These are phyloP conservation scores for Brotula barbata DNA, from an alignment of 2,797 vertebrate genomes.

Conservation along the genomic window DNA sequence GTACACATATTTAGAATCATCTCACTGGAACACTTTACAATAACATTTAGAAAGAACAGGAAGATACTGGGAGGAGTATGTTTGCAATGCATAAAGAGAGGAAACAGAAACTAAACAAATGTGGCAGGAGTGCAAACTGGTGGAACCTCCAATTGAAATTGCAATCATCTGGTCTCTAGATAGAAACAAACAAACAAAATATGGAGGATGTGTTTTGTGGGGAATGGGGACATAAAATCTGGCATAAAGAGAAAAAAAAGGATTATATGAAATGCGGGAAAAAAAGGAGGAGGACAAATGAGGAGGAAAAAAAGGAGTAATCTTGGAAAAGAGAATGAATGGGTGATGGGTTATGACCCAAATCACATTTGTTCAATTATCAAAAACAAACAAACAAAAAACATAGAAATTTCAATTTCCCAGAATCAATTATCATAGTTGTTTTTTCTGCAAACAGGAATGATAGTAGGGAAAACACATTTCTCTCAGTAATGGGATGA, in stretches of 20 bases:
- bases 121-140: conserved; percentile 42
- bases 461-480: conserved; percentile 79
- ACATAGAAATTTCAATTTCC: conserved; percentile 73
- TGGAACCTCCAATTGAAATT: conserved; percentile 44
- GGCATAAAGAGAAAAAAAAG: conserved; percentile 55
- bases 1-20: conserved; percentile 88
- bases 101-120: conserved; percentile 59
- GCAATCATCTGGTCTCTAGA: conserved; percentile 54
- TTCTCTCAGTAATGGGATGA: conserved; percentile 81
- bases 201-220: conserved; percentile 40
- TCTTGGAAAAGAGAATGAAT: conserved; percentile 40
- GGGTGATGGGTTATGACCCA: conserved; percentile 67
- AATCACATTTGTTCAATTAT: conserved; percentile 72
- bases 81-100: conserved; percentile 56
- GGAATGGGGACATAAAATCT: conserved; percentile 56
- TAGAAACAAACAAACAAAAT: conserved; percentile 48
- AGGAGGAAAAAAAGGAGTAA: conserved; percentile 43
- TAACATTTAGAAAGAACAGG: conserved; percentile 89
- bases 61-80: conserved; percentile 78
- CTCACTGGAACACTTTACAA: conserved; percentile 88
- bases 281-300: conserved; percentile 43
- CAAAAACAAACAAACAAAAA: conserved; percentile 61
- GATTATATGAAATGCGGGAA: conserved; percentile 36
- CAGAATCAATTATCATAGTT: conserved; percentile 62
- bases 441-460: conserved; percentile 74